These are phyloP conservation scores for Harmothoe impar DNA, from an alignment of 2,888 invertebrate genomes.

Conservation along the genomic window DNA sequence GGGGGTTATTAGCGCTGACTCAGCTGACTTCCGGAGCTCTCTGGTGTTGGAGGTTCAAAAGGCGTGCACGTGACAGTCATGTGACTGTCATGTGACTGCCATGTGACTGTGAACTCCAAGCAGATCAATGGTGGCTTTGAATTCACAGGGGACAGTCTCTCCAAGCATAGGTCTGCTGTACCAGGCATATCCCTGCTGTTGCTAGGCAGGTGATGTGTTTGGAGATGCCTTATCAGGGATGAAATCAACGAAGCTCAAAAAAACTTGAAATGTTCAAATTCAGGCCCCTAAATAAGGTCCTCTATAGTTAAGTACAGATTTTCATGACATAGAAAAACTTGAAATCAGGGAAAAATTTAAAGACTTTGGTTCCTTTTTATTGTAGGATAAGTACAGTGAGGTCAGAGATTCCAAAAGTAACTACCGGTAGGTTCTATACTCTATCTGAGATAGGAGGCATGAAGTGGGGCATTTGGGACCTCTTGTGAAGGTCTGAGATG, in stretches of 20 bases:
- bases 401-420: not conserved
- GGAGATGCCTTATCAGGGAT: not conserved
- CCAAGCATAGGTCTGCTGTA: not conserved
- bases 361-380: too few species aligned
- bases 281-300: too few species aligned
- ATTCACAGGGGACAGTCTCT: slow-evolving; percentile 3
- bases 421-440: too few species aligned
- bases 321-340: too few species aligned
- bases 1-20: not conserved
- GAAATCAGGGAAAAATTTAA: too few species aligned
- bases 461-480: too few species aligned
- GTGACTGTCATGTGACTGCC: slow-evolving; percentile 16
- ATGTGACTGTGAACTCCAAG: slow-evolving; percentile 6
- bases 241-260: too few species aligned
- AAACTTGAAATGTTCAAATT: too few species aligned
- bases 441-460: too few species aligned
- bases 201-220: not conserved
- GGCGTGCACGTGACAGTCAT: not conserved
- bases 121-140: not conserved
- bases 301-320: too few species aligned
- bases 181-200: not conserved
- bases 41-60: not conserved
- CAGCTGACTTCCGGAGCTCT: slow-evolving; percentile 10
- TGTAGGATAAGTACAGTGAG: not conserved
- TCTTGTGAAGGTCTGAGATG: too few species aligned